A percentile compares a stretch with the other conserved stretches of the same genome.
phyloP scores from a whole-genome alignment of 2,888 invertebrate genomes.

The Celastrina argiolus region DNA sequence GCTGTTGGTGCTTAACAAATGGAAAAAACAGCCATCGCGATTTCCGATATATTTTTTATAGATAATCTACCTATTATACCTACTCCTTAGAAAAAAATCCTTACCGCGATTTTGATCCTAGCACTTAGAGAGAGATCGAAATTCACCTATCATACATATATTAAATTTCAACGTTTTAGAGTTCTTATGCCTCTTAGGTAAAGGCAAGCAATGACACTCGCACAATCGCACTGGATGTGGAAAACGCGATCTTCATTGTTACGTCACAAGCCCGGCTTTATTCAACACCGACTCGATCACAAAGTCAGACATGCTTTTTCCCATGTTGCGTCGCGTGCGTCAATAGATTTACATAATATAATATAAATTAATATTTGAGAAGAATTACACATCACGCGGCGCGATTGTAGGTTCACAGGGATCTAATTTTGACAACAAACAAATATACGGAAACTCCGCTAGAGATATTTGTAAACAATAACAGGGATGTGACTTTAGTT shows the following conservation, averaged over 20 bases:
- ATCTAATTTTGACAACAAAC: neutral
- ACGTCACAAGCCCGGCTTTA: neutral
- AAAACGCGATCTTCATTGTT: neutral
- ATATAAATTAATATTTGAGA: neutral
- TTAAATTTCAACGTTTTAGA: too few species aligned
- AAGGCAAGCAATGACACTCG: too few species aligned
- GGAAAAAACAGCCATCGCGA: neutral
- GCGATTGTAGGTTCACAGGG: neutral
- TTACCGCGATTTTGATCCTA: too few species aligned
- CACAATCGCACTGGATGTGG: neutral
- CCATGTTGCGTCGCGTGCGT: neutral
- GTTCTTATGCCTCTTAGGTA: too few species aligned
- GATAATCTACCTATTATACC: too few species aligned
- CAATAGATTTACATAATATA: slow-evolving; percentile 13
- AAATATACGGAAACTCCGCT: neutral
- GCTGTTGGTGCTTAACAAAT: neutral
- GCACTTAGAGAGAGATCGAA: too few species aligned
- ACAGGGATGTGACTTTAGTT: neutral
- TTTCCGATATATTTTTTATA: neutral
- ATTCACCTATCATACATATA: too few species aligned
- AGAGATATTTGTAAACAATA: neutral
- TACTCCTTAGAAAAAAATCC: too few species aligned
- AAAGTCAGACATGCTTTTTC: slow-evolving; percentile 1
- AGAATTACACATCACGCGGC: neutral
- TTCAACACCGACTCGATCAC: neutral